Base-by-base conservation (phyloP, 37 sponge, comb jelly and placozoan genomes). In the Spongilla lacustris region DNA sequence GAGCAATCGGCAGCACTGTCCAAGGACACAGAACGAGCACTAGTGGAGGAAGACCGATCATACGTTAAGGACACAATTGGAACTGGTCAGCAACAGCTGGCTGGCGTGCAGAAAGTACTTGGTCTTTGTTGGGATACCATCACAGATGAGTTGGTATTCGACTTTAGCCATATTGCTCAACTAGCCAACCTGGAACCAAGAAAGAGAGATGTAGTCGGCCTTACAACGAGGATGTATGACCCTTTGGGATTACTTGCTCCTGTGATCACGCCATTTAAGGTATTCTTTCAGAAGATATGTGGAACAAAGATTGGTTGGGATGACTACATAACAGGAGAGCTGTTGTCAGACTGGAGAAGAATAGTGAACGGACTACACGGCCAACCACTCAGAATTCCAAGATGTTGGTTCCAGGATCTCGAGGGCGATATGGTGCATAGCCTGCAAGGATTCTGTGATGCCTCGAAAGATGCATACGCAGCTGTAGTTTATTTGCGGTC, bases 161-260 rank as follows among this genome's bases (percentile, higher is more conserved):
- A 77, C 38, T 23, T 77, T n/a, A 27, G 28, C 21, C 21, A 33
- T 12, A 37, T 77, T 23, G 25, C 67, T 22, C 34, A 67, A 25
- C n/a, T 36, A 22, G 70, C 37, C 69, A 31, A 37, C n/a, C n/a
- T 38, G 6, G 27, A 29, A 25, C 78, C 78, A 66, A 67, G 71
- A 34, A 77, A 85, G 78, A 76, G 86, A 69, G 24, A 24, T 22
- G 69, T 85, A n/a, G 86, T 85, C 22, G 24, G 49, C 25, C 35
- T 68, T 36, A 38, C 76, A 70, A 38, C 77, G 3, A 28, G 38
- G 33, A 58, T 76, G 30, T 85, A 83, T 73, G 84, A 85, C 49
- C 86, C 79, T 24, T 41, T 85, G 24, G 86, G 86, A 24, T 4
- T 85, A 24, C 78, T 85, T 35, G 78, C 86, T 17, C 86, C 84